Conservation (phyloP, 2,797 vertebrate genomes). For the Sparidentex hasta region DNA sequence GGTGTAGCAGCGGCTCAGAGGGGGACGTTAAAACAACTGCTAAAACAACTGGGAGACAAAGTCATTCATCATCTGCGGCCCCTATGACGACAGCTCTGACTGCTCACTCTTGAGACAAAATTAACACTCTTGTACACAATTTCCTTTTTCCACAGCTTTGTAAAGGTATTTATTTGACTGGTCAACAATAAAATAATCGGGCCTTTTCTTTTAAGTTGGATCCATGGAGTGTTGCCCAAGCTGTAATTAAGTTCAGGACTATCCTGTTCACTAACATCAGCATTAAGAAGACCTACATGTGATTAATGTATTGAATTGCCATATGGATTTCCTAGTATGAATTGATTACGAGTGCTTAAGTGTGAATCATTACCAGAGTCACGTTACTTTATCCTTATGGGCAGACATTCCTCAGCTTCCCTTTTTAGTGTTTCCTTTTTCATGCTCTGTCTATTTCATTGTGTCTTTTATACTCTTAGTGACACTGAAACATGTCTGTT, state of each 20-base stretch:
- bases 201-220: conserved; percentile 21
- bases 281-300: conserved; percentile 16
- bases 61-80: conserved; percentile 72
- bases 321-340: conserved; percentile 20
- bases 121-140: conserved; percentile 32
- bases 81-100: conserved; percentile 53
- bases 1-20: conserved; percentile 19
- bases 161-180: conserved; percentile 47
- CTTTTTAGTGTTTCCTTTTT: background rate
- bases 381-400: conserved; percentile 19
- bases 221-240: background rate
- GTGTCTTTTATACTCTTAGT: conserved; percentile 7
- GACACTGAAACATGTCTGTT: conserved; percentile 62
- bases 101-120: conserved; percentile 45
- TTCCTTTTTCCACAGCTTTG: conserved; percentile 57
- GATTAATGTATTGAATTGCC: conserved; percentile 37
- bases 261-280: conserved; percentile 14
- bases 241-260: conserved; percentile 31
- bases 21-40: conserved; percentile 70
- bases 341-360: conserved; percentile 28
- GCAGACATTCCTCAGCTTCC: background rate
- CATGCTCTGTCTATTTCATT: background rate
- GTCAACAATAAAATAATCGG: conserved; percentile 31
- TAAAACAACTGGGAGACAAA: conserved; percentile 71
- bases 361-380: conserved; percentile 26